Evolutionary conservation across 2,113 vertebrate species (phyloP), one percentile per base, ranked within the genome.

Genomic region (Buteo buteo): DNA sequence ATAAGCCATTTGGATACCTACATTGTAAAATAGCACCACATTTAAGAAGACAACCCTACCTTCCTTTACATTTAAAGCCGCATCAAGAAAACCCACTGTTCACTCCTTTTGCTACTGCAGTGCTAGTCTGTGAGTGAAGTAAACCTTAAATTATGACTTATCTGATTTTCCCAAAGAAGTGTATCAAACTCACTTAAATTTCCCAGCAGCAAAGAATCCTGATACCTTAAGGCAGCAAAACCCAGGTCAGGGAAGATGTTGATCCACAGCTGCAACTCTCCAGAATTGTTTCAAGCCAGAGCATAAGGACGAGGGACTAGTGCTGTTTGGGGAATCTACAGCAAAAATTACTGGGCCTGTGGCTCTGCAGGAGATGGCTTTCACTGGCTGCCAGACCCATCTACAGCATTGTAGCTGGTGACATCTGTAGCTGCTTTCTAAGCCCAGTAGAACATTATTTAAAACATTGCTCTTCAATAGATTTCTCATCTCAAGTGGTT

Each of bases 21-120:
- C 9, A 6, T 0, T 3, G 55, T 36, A 59, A 47, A 58, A 62
- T 3, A 57, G 11, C 2, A 20, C 26, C 15, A 5, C 13, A 7
- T 22, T 49, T 1, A 5, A 47, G 6, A 6, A 11, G 6, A 31
- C 58, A 59, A 13, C 25, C 42, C 70, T 12, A 15, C 29, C 14
- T 47, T 13, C 10, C 6, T 7, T 22, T 25, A 22, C 34, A 21
- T 20, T 38, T 76, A 31, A 57, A 34, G 12, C 42, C n/a, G 32
- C 57, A 42, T 45, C 40, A 17, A 64, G 61, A 69, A 62, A 90
- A 45, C 22, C 38, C 54, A 25, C 25, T 36, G 28, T n/a, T 40
- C 47, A 17, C 19, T 79, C 20, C 28, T 45, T 14, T 10, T 21
- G 50, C 34, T 62, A 1, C 49, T 44, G 25, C 32, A 45, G 28